Conservation (phyloP, 2,888 invertebrate species). For the Acronicta alni region DNA sequence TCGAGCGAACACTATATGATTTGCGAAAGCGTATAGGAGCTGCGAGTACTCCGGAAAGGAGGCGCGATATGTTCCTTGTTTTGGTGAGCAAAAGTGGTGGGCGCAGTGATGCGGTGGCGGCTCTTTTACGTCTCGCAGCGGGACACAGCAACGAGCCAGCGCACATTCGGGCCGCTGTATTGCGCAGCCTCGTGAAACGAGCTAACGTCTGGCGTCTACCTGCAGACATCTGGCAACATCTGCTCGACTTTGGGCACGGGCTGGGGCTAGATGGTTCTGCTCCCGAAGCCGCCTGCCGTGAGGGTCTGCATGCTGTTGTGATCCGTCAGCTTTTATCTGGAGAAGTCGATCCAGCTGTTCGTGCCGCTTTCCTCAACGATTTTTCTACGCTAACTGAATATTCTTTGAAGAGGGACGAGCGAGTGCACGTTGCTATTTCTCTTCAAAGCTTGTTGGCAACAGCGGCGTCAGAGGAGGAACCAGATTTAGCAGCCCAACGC, state of each 20-base stretch:
- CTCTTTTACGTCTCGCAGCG: conserved; percentile 65
- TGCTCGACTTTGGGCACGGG: conserved; percentile 69
- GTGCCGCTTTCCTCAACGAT: conserved; percentile 61
- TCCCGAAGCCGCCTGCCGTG: conserved; percentile 65
- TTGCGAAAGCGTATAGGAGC: conserved; percentile 65
- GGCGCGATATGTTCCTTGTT: conserved; percentile 76
- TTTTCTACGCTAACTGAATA: conserved; percentile 70
- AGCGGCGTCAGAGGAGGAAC: conserved; percentile 43
- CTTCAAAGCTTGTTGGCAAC: conserved; percentile 57
- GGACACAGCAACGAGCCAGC: conserved; percentile 71
- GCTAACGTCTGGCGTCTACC: conserved; percentile 74
- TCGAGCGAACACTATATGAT: conserved; percentile 69
- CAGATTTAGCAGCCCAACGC: conserved; percentile 27
- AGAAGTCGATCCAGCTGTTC: conserved; percentile 48
- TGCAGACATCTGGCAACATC: conserved; percentile 64
- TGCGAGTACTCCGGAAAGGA: conserved; percentile 65
- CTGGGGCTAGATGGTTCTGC: conserved; percentile 72
- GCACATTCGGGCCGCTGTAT: conserved; percentile 71
- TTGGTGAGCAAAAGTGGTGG: conserved; percentile 79
- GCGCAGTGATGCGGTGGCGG: conserved; percentile 61
- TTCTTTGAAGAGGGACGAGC: conserved; percentile 62
- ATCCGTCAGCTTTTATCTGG: conserved; percentile 65
- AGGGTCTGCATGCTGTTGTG: conserved; percentile 75
- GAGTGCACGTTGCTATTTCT: conserved; percentile 47
- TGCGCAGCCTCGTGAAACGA: conserved; percentile 76